Conservation (phyloP, 2,888 invertebrate genomes). For the Psylliodes chrysocephalus region DNA sequence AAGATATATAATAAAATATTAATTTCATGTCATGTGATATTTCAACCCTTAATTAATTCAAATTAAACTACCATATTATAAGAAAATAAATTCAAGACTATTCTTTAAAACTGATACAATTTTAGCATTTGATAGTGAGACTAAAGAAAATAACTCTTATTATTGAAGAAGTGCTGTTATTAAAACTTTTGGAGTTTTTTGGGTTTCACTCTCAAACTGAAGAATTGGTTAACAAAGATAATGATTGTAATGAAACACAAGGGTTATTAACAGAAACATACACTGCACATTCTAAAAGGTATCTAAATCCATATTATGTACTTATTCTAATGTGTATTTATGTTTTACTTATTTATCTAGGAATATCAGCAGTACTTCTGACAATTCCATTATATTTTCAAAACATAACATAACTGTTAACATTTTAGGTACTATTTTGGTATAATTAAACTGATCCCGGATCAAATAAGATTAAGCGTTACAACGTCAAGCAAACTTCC, state of each 20-base stretch:
- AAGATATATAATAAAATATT: too few species aligned
- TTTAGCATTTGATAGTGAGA: conserved; percentile 79
- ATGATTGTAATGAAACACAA: conserved; percentile 83
- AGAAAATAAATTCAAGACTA: too few species aligned
- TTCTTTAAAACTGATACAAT: conserved; percentile 40
- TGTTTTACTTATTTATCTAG: too few species aligned
- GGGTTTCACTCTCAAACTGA: conserved; percentile 68
- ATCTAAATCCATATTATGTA: too few species aligned
- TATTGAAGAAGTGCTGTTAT: conserved; percentile 86
- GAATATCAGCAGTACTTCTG: too few species aligned
- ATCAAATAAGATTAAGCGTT: conserved; percentile 87
- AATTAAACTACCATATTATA: too few species aligned
- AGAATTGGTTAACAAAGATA: conserved; percentile 69
- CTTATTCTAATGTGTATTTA: too few species aligned
- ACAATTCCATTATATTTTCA: too few species aligned
- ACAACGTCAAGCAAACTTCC: conserved; percentile 87
- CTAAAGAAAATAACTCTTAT: conserved; percentile 85
- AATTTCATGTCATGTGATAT: too few species aligned
- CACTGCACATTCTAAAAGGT: conserved; percentile 82
- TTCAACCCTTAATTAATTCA: too few species aligned
- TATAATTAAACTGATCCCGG: conserved; percentile 60
- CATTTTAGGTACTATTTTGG: conserved; percentile 59
- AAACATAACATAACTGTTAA: too few species aligned
- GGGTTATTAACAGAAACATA: conserved; percentile 83
- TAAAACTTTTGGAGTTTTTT: conserved; percentile 75